Evolutionary conservation across 2,113 vertebrate genomes (phyloP).

Genomic region (Opisthocomus hoazin): DNA sequence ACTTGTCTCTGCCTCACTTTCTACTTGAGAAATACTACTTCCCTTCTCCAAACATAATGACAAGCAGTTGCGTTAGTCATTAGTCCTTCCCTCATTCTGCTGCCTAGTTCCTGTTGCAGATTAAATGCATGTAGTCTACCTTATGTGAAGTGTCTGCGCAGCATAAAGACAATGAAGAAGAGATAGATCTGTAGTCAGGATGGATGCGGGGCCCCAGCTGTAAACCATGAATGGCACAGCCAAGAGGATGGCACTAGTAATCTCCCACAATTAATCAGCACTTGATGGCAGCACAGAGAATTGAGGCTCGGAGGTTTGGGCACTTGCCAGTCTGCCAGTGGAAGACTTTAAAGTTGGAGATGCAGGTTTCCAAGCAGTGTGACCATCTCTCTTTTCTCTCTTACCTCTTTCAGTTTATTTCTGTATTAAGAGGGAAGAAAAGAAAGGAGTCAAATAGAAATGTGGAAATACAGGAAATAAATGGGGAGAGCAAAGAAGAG

Average conservation of each 20-base stretch:
- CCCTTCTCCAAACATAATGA: not conserved
- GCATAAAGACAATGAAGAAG: not conserved
- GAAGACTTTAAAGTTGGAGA: not conserved
- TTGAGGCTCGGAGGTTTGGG: not conserved
- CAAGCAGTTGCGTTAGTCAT: not conserved
- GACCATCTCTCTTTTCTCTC: not conserved
- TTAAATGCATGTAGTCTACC: not conserved
- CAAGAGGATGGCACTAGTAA: not conserved
- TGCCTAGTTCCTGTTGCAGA: not conserved
- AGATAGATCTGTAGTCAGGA: not conserved
- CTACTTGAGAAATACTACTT: not conserved
- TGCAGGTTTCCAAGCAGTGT: not conserved
- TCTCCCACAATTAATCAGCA: not conserved
- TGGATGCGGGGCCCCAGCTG: not conserved
- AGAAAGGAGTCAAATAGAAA: conserved; percentile 7
- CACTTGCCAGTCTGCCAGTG: not conserved
- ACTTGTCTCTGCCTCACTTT: not conserved
- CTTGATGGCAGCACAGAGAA: not conserved
- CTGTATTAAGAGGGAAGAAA: conserved; percentile 77
- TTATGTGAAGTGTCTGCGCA: not conserved
- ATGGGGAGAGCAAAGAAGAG: not conserved
- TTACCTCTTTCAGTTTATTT: conserved; percentile 75
- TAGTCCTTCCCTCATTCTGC: not conserved
- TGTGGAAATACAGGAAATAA: not conserved
- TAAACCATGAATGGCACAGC: not conserved